Conservation (phyloP, 1,140 invertebrate genomes). For the Drosophila malerkotliana region DNA sequence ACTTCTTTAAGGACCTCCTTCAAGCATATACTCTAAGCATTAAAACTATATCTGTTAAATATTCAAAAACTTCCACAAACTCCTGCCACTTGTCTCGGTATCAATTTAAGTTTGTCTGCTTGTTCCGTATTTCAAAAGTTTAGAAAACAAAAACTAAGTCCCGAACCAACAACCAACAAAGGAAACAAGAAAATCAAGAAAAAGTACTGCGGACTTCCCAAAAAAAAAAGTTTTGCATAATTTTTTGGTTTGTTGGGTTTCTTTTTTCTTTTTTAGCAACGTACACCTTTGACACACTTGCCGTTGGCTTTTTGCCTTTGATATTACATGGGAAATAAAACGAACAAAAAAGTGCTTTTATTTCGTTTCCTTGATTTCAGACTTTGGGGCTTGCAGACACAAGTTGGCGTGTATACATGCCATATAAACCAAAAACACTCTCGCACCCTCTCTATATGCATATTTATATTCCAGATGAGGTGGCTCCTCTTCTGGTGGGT, state of each 20-base stretch:
- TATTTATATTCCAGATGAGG: conserved; percentile 41
- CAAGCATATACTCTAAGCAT: background rate
- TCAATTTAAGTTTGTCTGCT: conserved; percentile 29
- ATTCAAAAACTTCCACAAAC: background rate
- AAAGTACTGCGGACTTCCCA: conserved; percentile 44
- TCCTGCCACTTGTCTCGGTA: conserved; percentile 12
- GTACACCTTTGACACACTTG: conserved; percentile 64
- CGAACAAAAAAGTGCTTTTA: conserved; percentile 57
- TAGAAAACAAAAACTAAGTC: conserved; percentile 15
- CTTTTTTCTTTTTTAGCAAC: conserved; percentile 22
- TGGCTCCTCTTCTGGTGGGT: background rate
- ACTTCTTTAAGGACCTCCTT: too few relatives aligned
- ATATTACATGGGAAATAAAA: conserved; percentile 25
- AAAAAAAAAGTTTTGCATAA: conserved; percentile 54
- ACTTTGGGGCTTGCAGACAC: conserved; percentile 43
- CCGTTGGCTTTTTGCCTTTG: conserved; percentile 41
- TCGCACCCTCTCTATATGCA: conserved; percentile 16
- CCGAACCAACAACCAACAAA: conserved; percentile 40
- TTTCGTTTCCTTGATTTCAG: conserved; percentile 75
- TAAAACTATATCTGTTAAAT: conserved; percentile 5
- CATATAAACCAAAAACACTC: conserved; percentile 34
- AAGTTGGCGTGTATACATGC: conserved; percentile 64
- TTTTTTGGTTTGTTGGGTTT: conserved; percentile 47
- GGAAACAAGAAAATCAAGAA: conserved; percentile 9
- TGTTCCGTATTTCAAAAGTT: conserved; percentile 24